phyloP scores from a whole-genome alignment of 2,113 vertebrate species.

The Machaerirhynchus nigripectus region DNA sequence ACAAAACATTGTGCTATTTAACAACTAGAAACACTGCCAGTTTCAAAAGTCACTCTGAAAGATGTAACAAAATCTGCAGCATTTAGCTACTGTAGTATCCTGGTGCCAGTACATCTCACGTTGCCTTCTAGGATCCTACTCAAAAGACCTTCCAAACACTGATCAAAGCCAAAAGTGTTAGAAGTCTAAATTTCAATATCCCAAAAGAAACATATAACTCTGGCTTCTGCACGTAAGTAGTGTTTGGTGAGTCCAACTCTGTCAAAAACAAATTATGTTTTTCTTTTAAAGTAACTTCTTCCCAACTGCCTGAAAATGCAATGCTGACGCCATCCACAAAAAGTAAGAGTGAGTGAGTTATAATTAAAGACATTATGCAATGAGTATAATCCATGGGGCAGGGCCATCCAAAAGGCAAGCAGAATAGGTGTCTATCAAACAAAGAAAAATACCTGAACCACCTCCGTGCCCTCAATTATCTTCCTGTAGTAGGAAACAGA shows the following conservation, averaged over 20 bases:
- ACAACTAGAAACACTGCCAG: not conserved
- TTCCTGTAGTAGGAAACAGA: conserved; percentile 96
- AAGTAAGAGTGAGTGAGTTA: not conserved
- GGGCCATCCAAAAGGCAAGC: not conserved
- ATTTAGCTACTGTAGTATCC: not conserved
- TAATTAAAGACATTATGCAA: not conserved
- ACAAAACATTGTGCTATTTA: not conserved
- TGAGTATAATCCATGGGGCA: not conserved
- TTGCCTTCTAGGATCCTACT: not conserved
- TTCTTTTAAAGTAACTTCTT: not conserved
- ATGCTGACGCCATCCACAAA: not conserved
- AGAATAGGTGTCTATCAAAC: not conserved
- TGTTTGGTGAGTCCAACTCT: not conserved
- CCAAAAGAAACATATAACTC: not conserved
- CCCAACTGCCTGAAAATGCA: not conserved
- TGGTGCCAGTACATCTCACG: not conserved
- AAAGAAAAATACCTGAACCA: conserved; percentile 85
- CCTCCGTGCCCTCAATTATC: conserved; percentile 96
- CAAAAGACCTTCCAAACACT: not conserved
- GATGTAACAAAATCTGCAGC: not conserved
- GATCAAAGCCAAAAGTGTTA: not conserved
- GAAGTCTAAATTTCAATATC: not conserved
- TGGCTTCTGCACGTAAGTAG: not conserved
- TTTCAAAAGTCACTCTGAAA: not conserved
- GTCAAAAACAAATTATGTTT: not conserved